Percentiles rank a stretch among this genome's conserved stretches.
Conservation (phyloP, 2,797 vertebrate species). For the Cephalopachus bancanus region DNA sequence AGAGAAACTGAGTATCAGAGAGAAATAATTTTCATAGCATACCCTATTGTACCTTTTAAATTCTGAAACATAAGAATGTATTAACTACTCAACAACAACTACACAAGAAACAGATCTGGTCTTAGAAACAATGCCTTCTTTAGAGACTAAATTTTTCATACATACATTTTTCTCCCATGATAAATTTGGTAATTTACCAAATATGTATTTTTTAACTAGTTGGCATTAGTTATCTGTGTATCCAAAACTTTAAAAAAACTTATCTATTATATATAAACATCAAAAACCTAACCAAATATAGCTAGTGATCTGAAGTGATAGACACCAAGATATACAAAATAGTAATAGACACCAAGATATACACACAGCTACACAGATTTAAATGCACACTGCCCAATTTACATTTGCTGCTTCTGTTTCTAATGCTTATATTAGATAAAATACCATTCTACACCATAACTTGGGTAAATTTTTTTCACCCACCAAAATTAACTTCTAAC, state of each 20-base stretch:
- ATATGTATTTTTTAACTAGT: neutral
- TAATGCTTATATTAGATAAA: neutral
- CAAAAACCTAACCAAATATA: conserved; percentile 17
- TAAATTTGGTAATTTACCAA: conserved; percentile 50
- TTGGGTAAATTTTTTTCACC: conserved; percentile 34
- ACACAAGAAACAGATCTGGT: conserved; percentile 14
- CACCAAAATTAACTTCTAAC: conserved; percentile 54
- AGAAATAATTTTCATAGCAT: conserved; percentile 22
- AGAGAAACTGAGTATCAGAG: neutral
- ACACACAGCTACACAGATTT: neutral
- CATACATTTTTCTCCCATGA: neutral
- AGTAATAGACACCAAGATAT: neutral
- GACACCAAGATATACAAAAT: neutral
- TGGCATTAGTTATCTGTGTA: neutral
- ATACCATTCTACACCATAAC: neutral
- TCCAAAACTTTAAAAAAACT: conserved; percentile 50
- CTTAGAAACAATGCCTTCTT: conserved; percentile 34
- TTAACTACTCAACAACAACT: neutral
- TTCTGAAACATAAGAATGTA: neutral
- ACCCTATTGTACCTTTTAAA: neutral
- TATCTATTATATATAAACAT: conserved; percentile 32
- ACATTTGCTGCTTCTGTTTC: neutral
- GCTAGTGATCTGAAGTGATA: conserved; percentile 41
- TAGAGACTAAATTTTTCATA: too few species aligned
- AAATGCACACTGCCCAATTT: neutral